Conservation (phyloP, 2,113 vertebrate genomes). For the Naja naja region DNA sequence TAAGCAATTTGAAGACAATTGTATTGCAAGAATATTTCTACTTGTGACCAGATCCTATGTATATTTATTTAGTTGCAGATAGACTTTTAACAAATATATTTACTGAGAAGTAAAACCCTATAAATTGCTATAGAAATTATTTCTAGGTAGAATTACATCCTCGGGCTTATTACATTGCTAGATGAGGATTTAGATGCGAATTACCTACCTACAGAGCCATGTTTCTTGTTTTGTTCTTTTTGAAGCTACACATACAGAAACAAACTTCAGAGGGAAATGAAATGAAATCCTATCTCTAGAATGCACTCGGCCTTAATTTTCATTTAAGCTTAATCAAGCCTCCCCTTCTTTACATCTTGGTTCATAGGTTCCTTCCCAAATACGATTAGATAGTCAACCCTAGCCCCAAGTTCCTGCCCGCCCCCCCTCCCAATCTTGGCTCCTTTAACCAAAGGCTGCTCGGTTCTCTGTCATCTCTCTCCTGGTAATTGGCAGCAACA, state of each 20-base stretch:
- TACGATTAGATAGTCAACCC: neutral
- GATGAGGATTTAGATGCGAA: neutral
- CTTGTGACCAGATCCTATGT: neutral
- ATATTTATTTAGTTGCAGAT: neutral
- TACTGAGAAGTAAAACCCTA: neutral
- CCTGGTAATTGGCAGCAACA: slow-evolving; percentile 5
- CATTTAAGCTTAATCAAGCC: neutral
- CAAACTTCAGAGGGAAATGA: neutral
- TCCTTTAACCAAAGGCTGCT: neutral
- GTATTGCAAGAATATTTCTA: neutral
- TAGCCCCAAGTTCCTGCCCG: neutral
- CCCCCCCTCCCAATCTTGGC: neutral
- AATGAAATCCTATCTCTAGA: neutral
- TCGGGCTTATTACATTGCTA: neutral
- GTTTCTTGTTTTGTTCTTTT: neutral
- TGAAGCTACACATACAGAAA: neutral
- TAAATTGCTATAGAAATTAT: neutral
- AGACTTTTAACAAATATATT: neutral
- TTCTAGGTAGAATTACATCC: neutral
- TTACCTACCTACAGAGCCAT: neutral
- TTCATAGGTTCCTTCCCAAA: neutral
- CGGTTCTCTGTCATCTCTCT: neutral
- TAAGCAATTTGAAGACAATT: neutral
- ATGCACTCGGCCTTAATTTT: neutral
- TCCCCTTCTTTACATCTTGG: neutral